Evolutionary conservation across 2,888 invertebrate species (phyloP).

Genomic region (Ophion costatus): DNA sequence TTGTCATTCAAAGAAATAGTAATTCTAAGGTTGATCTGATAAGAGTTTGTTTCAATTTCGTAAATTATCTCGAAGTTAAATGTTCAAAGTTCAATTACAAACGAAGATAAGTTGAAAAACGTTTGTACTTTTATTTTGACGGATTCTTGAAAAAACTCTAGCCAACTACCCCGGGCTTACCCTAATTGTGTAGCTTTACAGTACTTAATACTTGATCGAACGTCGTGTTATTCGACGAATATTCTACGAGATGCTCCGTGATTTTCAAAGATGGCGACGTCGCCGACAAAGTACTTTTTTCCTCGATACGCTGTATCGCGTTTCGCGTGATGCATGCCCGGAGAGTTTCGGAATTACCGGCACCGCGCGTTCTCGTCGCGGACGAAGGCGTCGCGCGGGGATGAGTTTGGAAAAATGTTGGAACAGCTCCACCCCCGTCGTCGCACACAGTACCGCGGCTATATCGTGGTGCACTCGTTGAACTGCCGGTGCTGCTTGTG

Average conservation of each 20-base stretch:
- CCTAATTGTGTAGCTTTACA: too few species aligned
- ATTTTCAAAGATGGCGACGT: slow-evolving; percentile 44
- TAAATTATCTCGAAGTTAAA: too few species aligned
- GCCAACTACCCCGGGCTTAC: too few species aligned
- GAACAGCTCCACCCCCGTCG: slow-evolving; percentile 42
- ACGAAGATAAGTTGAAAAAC: too few species aligned
- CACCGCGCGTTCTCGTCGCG: slow-evolving; percentile 17
- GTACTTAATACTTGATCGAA: slow-evolving; percentile 4
- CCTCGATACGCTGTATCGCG: slow-evolving; percentile 23
- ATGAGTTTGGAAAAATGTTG: slow-evolving; percentile 59
- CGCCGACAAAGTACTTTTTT: neutral
- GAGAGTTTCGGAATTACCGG: slow-evolving; percentile 35
- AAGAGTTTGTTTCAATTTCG: too few species aligned
- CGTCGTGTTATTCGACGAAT: neutral
- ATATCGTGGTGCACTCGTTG: slow-evolving; percentile 55
- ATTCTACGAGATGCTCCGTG: neutral
- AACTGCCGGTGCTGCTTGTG: slow-evolving; percentile 52
- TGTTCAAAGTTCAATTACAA: too few species aligned
- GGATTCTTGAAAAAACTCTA: too few species aligned
- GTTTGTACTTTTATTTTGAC: too few species aligned
- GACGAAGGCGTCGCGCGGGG: slow-evolving; percentile 22
- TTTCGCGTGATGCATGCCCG: neutral
- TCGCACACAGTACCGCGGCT: slow-evolving; percentile 24
- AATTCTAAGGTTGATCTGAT: too few species aligned
- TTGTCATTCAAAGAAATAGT: too few species aligned